Conservation (phyloP, 1,140 invertebrate species). For the Drosophila biarmipes region DNA sequence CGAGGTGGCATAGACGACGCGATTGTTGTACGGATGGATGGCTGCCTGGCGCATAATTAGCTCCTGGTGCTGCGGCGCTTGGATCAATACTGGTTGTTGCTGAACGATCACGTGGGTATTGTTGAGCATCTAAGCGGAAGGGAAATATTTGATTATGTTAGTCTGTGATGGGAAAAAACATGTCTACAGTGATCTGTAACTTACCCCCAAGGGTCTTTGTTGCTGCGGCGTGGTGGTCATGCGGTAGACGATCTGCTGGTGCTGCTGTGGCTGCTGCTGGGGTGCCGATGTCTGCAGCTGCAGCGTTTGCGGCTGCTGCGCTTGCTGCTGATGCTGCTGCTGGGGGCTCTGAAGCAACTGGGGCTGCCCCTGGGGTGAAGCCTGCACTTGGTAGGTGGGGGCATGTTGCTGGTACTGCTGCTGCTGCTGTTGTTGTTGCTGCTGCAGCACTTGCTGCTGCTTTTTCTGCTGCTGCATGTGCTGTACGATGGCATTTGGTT, state of each 20-base stretch:
- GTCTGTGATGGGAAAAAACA: neutral
- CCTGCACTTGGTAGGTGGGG: conserved; percentile 68
- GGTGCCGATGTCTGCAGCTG: conserved; percentile 77
- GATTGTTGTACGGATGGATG: conserved; percentile 74
- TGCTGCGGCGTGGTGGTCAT: conserved; percentile 66
- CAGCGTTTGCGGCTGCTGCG: conserved; percentile 65
- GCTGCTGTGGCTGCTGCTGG: conserved; percentile 66
- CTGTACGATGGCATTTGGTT: conserved; percentile 68
- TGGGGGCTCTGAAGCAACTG: conserved; percentile 58
- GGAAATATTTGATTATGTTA: neutral
- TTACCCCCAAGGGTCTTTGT: conserved; percentile 63
- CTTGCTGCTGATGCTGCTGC: conserved; percentile 62
- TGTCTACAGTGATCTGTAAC: neutral
- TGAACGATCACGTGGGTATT: conserved; percentile 81
- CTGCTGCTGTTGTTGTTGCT: conserved; percentile 55
- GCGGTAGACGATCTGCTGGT: conserved; percentile 80
- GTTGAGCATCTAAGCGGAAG: conserved; percentile 52
- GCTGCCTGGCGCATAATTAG: conserved; percentile 76
- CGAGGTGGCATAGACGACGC: conserved; percentile 66
- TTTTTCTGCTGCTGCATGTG: conserved; percentile 83
- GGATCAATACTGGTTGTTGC: conserved; percentile 74
- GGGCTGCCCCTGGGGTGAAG: conserved; percentile 59
- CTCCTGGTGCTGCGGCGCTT: conserved; percentile 74
- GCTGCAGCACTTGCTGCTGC: conserved; percentile 64
- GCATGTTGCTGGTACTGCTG: conserved; percentile 57